Base-by-base conservation (phyloP, 2,113 vertebrate species). In the Panthera leo region DNA sequence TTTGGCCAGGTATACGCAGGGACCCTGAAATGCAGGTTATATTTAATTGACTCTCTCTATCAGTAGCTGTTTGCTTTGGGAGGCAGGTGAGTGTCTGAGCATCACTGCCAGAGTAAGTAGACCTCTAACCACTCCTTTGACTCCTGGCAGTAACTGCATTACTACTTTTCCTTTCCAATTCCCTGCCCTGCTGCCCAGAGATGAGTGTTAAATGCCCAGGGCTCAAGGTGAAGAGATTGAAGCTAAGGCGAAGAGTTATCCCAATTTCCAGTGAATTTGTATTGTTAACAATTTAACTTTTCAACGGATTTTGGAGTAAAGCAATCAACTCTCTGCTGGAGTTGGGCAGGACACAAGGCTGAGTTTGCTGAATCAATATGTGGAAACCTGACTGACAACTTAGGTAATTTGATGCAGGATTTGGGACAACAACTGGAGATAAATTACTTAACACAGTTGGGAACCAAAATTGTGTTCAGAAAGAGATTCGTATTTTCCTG, bases 341-440 rank as follows among this genome's bases (percentile, higher is more conserved):
- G 58, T 70, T 95, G 85, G 78, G 83, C 27, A 68, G 39, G 67
- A 78, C 36, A 85, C 1, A 34, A 71, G 29, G 53, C 83, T 91
- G 83, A 90, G 94, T 96, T 6, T 94, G 48, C 53, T 89, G 70
- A 97, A 98, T 97, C 97, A 96, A 96, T 98, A 96, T 86, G 96
- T 97, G 95, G 95, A 95, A 97, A 97, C 94, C 96, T 98, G 96
- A 98, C 96, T 97, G 98, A 97, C 53, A 65, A 88, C 45, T 89
- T 42, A 63, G 96, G 89, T 98, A 94, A 97, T 97, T 93, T 93
- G 97, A 65, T 98, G 97, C 97, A 94, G 89, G 83, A 85, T 90
- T 98, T 96, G 76, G 97, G 92, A 98, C 97, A 97, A 96, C 97
- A 98, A 98, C 94, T 98, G 90, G 65, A 97, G 97, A 97, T 55